Evolutionary conservation across 2,113 vertebrate species (phyloP).

Genomic region (Rousettus leschenaultii): DNA sequence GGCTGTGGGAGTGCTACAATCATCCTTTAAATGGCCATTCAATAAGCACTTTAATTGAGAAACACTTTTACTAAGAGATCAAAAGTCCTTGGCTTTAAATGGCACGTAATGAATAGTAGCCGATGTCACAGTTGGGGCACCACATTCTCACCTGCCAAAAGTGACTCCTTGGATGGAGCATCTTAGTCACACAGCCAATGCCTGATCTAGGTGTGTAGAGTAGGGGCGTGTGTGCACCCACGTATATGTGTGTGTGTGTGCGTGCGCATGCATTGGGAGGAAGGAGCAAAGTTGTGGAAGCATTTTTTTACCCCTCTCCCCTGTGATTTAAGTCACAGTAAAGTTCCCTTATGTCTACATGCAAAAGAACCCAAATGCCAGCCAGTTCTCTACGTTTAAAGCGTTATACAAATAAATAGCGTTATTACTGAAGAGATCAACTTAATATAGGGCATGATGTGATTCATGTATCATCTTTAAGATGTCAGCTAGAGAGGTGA

Average conservation of each 20-base stretch:
- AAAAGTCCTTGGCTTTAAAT: conserved; percentile 16
- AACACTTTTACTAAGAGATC: not conserved
- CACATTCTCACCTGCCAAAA: not conserved
- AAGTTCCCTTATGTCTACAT: not conserved
- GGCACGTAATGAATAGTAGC: not conserved
- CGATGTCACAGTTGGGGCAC: not conserved
- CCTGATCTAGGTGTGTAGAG: not conserved
- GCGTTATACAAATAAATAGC: not conserved
- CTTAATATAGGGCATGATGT: not conserved
- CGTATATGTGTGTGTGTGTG: not conserved
- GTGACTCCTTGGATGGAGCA: not conserved
- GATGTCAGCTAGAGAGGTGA: not conserved
- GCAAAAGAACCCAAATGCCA: not conserved
- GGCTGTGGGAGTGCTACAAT: conserved; percentile 7
- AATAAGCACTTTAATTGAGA: conserved; percentile 26
- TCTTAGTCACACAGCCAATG: not conserved
- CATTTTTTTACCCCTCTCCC: not conserved
- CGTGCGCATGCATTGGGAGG: not conserved
- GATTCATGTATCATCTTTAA: not conserved
- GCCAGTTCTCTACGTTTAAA: not conserved
- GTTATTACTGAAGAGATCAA: not conserved
- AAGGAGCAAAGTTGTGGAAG: not conserved
- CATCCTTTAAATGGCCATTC: conserved; percentile 17
- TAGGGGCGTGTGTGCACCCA: not conserved
- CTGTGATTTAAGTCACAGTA: not conserved